Conservation (phyloP, 2,888 invertebrate genomes). For the Thelaira solivaga region DNA sequence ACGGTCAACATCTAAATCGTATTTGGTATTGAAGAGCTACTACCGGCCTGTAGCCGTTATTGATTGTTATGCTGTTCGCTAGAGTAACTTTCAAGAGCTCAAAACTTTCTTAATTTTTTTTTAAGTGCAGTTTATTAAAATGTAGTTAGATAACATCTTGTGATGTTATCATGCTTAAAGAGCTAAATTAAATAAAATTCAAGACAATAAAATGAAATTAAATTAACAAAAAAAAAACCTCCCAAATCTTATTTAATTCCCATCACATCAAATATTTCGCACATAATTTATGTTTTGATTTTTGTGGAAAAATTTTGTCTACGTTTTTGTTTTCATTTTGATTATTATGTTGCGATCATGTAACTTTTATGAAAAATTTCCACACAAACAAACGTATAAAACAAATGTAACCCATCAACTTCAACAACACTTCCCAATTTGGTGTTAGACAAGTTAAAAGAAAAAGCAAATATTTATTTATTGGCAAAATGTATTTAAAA, state of each 20-base stretch:
- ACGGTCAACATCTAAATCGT: too few species aligned
- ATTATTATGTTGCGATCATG: not conserved
- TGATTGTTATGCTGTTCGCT: too few species aligned
- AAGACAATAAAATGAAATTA: constrained; percentile 36
- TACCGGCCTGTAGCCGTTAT: too few species aligned
- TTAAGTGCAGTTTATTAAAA: too few species aligned
- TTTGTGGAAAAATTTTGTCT: not conserved
- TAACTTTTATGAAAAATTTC: constrained; percentile 8
- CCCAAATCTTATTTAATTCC: constrained; percentile 50
- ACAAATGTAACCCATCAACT: constrained; percentile 12
- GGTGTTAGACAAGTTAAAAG: constrained; percentile 24
- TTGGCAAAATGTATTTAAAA: constrained; percentile 10
- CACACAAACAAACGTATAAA: constrained; percentile 29
- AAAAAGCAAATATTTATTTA: constrained; percentile 11
- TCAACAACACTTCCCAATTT: constrained; percentile 36
- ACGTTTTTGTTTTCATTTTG: not conserved
- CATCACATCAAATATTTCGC: constrained; percentile 40
- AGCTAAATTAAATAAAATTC: too few species aligned
- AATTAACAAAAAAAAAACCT: constrained; percentile 18
- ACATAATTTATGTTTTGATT: constrained; percentile 45
- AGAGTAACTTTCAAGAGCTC: too few species aligned
- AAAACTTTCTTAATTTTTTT: too few species aligned
- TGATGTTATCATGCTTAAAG: too few species aligned
- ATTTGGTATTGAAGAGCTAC: too few species aligned
- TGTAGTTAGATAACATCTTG: too few species aligned